Base-by-base conservation (phyloP, 2,113 vertebrate genomes). In the Entomyzon cyanotis region DNA sequence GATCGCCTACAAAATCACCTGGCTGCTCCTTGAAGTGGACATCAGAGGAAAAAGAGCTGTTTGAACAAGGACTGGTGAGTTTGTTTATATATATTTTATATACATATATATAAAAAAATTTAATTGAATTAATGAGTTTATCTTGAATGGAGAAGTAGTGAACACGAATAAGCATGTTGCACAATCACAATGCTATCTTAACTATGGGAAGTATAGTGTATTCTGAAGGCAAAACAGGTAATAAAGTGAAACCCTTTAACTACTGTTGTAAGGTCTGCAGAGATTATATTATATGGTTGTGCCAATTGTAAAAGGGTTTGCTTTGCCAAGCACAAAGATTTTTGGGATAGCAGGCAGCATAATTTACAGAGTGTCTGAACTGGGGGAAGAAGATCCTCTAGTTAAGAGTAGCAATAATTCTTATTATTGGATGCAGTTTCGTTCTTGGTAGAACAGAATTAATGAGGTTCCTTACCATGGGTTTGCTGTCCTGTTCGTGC, bases 51-150 rank as follows among this genome's bases (percentile, higher is more conserved):
- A 99, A 99, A 95, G 98, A 99, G 14, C 97, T 99, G 35, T 99
- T 99, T 98, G 99, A 99, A 89, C 98, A 99, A 96, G 99, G 99
- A 90, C 96, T 99, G 97, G 99, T 99, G 97, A 97, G 97, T 73
- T 84, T 73, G 10, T n/a, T 53, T 67, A 60, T 18, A 16, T 49
- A 10, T 74, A 31, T n/a, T n/a, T n/a, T n/a, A n/a, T n/a, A n/a
- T n/a, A n/a, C n/a, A n/a, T n/a, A n/a, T n/a, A n/a, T n/a, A n/a
- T n/a, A n/a, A n/a, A n/a, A n/a, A n/a, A n/a, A n/a, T n/a, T n/a
- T n/a, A n/a, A n/a, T 47, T 18, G 7, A 63, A 59, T 25, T 73
- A 3, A 13, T 52, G 59, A 31, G 4, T 63, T 84, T 50, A 37
- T 77, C 33, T 76, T 73, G 30, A 90, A 9, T 49, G 77, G 30